Percentiles rank a stretch among this genome's conserved stretches.
These are phyloP conservation scores for Boloria euphrosyne DNA, from an alignment of 2,888 invertebrate genomes.

Conservation along the genomic window DNA sequence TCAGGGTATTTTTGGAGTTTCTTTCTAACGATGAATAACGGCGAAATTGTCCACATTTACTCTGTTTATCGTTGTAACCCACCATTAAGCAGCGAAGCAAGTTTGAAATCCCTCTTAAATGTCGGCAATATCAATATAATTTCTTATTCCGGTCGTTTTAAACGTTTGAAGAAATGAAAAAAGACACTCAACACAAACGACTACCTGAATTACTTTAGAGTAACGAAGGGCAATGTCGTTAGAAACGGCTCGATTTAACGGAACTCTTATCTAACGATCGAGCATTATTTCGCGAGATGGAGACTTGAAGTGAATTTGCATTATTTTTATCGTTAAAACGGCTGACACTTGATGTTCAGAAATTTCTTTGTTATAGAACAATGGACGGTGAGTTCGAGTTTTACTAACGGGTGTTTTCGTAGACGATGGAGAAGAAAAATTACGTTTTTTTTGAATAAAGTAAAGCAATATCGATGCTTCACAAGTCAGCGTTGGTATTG, in stretches of 20 bases:
- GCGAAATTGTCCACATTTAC: conserved; percentile 28
- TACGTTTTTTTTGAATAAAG: background rate
- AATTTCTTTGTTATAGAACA: conserved; percentile 68
- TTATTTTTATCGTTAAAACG: conserved; percentile 30
- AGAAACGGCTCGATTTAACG: conserved; percentile 70
- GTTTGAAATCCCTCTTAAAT: conserved; percentile 40
- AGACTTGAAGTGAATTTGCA: conserved; percentile 40
- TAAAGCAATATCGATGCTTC: conserved; percentile 2
- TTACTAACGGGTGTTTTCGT: conserved; percentile 2
- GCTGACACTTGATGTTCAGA: conserved; percentile 65
- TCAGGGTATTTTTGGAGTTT: conserved; percentile 5
- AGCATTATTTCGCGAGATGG: conserved; percentile 61
- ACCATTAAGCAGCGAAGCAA: conserved; percentile 29
- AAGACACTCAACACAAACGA: conserved; percentile 65
- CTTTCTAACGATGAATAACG: conserved; percentile 29
- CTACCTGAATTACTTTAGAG: conserved; percentile 69
- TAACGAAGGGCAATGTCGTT: conserved; percentile 49
- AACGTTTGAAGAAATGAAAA: conserved; percentile 69
- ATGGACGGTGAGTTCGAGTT: conserved; percentile 67
- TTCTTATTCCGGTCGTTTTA: conserved; percentile 55
- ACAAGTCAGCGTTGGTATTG: conserved; percentile 14
- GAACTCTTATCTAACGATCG: conserved; percentile 71
- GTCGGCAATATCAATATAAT: conserved; percentile 62
- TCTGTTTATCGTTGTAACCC: conserved; percentile 36
- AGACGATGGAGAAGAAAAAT: conserved; percentile 2